A percentile compares a stretch with the other conserved stretches of the same genome.
Conservation (phyloP, 2,888 invertebrate species). For the Drosophila prostipennis region DNA sequence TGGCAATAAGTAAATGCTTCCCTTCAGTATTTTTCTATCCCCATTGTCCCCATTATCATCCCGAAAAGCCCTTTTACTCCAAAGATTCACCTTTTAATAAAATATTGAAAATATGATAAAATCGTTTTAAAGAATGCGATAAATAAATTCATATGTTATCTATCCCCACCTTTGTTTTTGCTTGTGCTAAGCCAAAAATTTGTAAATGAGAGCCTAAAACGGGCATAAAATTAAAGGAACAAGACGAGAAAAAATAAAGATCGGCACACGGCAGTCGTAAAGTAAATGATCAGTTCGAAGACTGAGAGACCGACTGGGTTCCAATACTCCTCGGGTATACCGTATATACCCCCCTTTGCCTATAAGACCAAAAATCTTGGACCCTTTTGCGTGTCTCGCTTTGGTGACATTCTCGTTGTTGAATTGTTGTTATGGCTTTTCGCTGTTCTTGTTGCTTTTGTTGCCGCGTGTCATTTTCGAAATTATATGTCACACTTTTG, state of each 20-base stretch:
- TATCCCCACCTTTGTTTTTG: neutral
- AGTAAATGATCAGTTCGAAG: constrained; percentile 62
- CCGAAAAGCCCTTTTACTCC: no score
- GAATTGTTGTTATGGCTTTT: constrained; percentile 71
- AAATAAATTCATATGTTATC: neutral
- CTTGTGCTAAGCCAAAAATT: constrained; percentile 36
- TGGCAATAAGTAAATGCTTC: neutral
- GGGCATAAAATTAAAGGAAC: constrained; percentile 62
- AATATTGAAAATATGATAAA: neutral
- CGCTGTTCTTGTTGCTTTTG: constrained; percentile 48
- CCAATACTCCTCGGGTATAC: constrained; percentile 4
- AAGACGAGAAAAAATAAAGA: constrained; percentile 35
- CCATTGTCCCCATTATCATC: neutral
- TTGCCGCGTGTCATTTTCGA: constrained; percentile 76
- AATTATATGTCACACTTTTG: constrained; percentile 80
- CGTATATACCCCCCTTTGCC: neutral
- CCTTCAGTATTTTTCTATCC: neutral
- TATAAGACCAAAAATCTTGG: constrained; percentile 11
- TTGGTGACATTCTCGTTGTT: constrained; percentile 74
- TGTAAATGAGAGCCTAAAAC: constrained; percentile 66
- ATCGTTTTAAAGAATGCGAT: neutral
- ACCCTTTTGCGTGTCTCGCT: constrained; percentile 55
- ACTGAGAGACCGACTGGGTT: neutral
- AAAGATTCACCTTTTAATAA: neutral
- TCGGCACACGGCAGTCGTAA: constrained; percentile 64